Evolutionary conservation across 2,888 invertebrate genomes (phyloP).

Genomic region (Cataglyphis albicans): DNA sequence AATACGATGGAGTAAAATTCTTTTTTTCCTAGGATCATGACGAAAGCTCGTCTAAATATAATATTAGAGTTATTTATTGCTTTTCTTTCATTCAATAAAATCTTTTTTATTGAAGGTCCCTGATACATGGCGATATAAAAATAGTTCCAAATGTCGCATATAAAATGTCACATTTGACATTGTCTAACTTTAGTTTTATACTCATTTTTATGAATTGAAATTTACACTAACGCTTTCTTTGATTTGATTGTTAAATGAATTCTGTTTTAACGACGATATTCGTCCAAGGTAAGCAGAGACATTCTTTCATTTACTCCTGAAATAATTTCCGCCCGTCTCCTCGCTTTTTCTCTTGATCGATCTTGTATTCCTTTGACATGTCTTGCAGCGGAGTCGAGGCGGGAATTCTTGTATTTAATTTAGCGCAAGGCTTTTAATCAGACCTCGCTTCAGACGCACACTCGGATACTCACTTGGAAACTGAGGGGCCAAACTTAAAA

Average conservation of each 20-base stretch:
- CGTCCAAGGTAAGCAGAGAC: constrained; percentile 25
- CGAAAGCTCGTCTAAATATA: constrained; percentile 21
- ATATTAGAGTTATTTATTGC: constrained; percentile 1
- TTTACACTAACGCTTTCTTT: neutral
- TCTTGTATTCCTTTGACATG: constrained; percentile 50
- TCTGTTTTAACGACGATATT: constrained; percentile 19
- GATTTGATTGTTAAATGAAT: constrained; percentile 19
- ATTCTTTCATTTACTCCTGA: constrained; percentile 40
- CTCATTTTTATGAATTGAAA: constrained; percentile 3
- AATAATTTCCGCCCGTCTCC: constrained; percentile 41
- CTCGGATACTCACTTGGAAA: constrained; percentile 58
- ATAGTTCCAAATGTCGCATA: neutral
- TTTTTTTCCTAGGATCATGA: neutral
- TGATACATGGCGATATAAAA: neutral
- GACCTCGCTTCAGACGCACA: constrained; percentile 72
- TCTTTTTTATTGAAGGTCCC: neutral
- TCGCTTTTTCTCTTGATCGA: constrained; percentile 59
- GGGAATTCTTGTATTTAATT: constrained; percentile 77
- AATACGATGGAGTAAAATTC: constrained; percentile 16
- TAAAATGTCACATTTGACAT: neutral
- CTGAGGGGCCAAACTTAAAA: constrained; percentile 64
- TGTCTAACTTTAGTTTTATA: neutral
- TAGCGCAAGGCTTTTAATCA: constrained; percentile 78
- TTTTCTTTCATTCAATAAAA: constrained; percentile 40
- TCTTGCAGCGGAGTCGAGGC: constrained; percentile 25